Evolutionary conservation across 2,888 invertebrate genomes (phyloP), one percentile per base, ranked within the genome.

Genomic region (Oscheius sp.): DNA sequence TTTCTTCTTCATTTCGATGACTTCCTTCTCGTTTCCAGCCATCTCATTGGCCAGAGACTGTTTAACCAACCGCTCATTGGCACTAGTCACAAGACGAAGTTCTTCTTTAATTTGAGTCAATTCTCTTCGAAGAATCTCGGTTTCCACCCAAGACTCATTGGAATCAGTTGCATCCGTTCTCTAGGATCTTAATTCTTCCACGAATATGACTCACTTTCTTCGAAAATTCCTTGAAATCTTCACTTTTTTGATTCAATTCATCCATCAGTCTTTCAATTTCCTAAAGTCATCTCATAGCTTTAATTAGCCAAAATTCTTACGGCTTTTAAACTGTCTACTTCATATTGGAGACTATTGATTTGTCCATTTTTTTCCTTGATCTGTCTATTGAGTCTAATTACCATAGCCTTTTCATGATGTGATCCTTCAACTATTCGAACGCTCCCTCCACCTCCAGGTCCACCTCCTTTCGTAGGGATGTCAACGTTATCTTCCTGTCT

Each of bases 11-110:
- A 81, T 65, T 29, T 79, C 80, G 5, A 77, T 17, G 8, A 69
- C 69, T 42, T 77, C 77, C 4, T 53, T 37, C 8, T 67, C 71
- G 37, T 73, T 67, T 25, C 37, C 55, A 10, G 74, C 74, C 15
- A 74, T 69, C 10, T 74, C 72, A 42, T 72, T 73, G 3, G 69
- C 55, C 6, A 79, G 53, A 0, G 76, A 74, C 81, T 78, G 81
- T 42, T 74, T 69, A 5, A 83, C 74, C 8, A 84, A 69, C 42
- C 78, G 46, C 20, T 84, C 83, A 64, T 84, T 82, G 2, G 82
- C 79, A 8, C 72, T 70, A 46, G 77, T 78, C 63, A 84, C 48
- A 3, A 84, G 58, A n/a, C 76, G 75, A 33, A 75, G 74, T 57
- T 83, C 83, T 45, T 72, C 72, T 50, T 67, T 65, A n/a, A 78